Evolutionary conservation across 2,113 vertebrate species (phyloP).

Genomic region (Pseudorhombus dupliciocellatus): DNA sequence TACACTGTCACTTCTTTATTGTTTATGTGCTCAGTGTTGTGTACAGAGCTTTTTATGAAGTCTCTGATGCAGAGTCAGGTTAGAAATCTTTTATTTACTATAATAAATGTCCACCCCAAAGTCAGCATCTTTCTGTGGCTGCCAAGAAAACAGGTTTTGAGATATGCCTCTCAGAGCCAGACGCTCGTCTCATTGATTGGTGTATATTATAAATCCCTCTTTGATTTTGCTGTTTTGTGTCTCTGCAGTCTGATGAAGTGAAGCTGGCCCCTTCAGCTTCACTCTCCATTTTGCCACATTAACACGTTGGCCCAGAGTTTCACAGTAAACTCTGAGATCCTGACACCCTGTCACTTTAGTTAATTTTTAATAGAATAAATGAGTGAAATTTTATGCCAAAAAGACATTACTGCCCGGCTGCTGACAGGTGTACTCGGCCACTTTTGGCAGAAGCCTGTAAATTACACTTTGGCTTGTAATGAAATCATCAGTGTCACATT

Average conservation of each 20-base stretch:
- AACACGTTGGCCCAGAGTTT: constrained; percentile 10
- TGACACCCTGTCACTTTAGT: constrained; percentile 25
- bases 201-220: background rate
- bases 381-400: constrained; percentile 29
- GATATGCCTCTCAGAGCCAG: too few relatives aligned
- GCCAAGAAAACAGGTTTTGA: too few relatives aligned
- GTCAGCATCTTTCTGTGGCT: too few relatives aligned
- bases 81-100: too few relatives aligned
- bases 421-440: constrained; percentile 24
- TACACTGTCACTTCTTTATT: too few relatives aligned
- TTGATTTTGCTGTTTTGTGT: background rate
- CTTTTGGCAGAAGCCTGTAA: constrained; percentile 43
- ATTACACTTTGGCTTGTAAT: constrained; percentile 40
- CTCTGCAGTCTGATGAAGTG: background rate
- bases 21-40: too few relatives aligned
- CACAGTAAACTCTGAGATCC: constrained; percentile 12
- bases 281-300: background rate
- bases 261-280: background rate
- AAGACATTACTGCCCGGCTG: constrained; percentile 14
- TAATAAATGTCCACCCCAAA: too few relatives aligned
- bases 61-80: too few relatives aligned
- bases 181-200: background rate
- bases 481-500: constrained; percentile 45
- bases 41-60: too few relatives aligned
- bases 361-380: constrained; percentile 49